phyloP scores from a whole-genome alignment of 2,888 invertebrate species.

The Volucella bombylans region DNA sequence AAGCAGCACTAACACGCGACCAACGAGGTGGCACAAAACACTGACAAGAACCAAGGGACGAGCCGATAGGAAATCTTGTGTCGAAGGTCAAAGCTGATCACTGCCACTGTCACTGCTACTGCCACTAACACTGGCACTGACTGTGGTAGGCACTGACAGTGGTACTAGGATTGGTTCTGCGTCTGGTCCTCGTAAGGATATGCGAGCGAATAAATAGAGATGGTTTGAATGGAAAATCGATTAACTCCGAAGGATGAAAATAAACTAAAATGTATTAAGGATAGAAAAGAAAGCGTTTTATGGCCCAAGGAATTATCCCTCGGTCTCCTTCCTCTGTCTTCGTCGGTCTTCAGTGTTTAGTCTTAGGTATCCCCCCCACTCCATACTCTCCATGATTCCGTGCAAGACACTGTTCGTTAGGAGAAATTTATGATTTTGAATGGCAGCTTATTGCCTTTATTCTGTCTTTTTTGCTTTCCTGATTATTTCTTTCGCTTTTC shows the following conservation, averaged over 20 bases:
- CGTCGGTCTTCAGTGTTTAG: not conserved
- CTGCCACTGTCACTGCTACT: constrained; percentile 36
- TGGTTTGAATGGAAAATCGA: constrained; percentile 71
- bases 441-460: constrained; percentile 67
- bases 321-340: constrained; percentile 14
- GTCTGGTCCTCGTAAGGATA: no score
- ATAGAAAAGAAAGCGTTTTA: constrained; percentile 70
- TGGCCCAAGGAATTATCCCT: constrained; percentile 67
- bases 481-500: not conserved
- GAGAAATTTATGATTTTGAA: constrained; percentile 69
- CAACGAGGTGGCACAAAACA: not conserved
- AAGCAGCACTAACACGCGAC: constrained; percentile 40
- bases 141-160: no score
- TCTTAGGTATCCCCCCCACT: no score
- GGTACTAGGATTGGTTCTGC: no score
- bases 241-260: constrained; percentile 63
- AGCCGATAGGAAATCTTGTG: constrained; percentile 48
- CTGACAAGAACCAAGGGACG: constrained; percentile 18
- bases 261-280: constrained; percentile 66
- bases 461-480: constrained; percentile 26
- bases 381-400: no score
- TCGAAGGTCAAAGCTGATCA: constrained; percentile 69
- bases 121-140: no score
- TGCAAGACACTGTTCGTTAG: constrained; percentile 27
- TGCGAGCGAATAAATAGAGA: constrained; percentile 24